Conservation (phyloP, 2,888 invertebrate genomes). For the Pyrrhosoma nymphula region DNA sequence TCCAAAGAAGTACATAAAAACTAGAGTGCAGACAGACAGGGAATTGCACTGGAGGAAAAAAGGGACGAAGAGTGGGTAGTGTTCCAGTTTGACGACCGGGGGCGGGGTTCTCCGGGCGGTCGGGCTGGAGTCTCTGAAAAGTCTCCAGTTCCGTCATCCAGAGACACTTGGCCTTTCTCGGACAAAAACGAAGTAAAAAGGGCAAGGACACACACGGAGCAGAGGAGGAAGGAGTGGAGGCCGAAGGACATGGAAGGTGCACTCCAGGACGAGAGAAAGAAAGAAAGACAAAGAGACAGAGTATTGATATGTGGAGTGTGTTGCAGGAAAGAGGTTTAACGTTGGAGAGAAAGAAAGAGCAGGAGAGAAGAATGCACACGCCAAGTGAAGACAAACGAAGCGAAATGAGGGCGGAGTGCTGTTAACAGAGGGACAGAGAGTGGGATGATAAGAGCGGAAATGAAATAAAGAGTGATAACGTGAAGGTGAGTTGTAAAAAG, state of each 20-base stretch:
- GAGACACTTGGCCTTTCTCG: slow-evolving; percentile 16
- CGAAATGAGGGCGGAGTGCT: neutral
- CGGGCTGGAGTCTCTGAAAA: neutral
- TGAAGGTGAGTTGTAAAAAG: no score
- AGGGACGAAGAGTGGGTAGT: neutral
- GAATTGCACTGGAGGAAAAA: neutral
- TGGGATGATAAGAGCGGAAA: neutral
- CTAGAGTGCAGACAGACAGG: neutral
- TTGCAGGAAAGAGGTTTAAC: neutral
- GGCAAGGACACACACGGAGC: neutral
- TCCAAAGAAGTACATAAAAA: neutral
- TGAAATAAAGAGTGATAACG: no score
- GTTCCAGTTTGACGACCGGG: slow-evolving; percentile 27
- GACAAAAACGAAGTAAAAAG: slow-evolving; percentile 25
- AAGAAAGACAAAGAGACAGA: neutral
- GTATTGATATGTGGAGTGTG: slow-evolving; percentile 14
- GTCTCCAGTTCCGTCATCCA: neutral
- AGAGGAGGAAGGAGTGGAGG: neutral
- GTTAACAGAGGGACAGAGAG: neutral
- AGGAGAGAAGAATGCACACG: neutral
- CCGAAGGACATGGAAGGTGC: neutral
- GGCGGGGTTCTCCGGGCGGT: neutral
- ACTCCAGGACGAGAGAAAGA: neutral
- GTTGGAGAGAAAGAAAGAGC: neutral
- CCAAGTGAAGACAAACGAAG: neutral